phyloP scores from a whole-genome alignment of 1,140 invertebrate genomes.

The Pygmarrhopalites habei region DNA sequence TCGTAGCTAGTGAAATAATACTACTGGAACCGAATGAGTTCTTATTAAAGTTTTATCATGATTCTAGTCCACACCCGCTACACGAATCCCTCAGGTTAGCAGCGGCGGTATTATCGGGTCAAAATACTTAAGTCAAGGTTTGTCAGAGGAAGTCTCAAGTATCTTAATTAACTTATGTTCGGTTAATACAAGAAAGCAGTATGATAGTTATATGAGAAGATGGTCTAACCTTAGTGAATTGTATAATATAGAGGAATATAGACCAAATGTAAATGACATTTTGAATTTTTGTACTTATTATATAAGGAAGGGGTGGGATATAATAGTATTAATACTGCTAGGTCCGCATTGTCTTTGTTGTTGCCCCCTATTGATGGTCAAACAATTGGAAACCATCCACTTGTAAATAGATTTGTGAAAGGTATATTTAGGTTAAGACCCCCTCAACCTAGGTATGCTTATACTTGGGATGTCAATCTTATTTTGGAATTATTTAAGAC shows the following conservation, averaged over 20 bases:
- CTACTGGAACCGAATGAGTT: neutral
- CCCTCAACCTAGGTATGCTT: neutral
- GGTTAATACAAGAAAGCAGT: neutral
- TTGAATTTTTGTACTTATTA: neutral
- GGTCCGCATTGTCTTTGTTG: neutral
- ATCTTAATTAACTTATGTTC: neutral
- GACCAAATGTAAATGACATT: neutral
- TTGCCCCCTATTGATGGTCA: neutral
- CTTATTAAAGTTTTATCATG: neutral
- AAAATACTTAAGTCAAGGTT: neutral
- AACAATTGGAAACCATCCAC: slow-evolving; percentile 2
- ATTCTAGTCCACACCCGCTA: slow-evolving; percentile 7
- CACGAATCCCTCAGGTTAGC: neutral
- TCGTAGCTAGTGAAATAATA: neutral
- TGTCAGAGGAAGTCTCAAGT: neutral
- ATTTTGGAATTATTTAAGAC: neutral
- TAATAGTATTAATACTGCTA: too few relatives aligned
- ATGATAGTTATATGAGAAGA: neutral
- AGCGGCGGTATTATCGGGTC: neutral
- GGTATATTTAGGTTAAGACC: neutral
- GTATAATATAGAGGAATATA: too few relatives aligned
- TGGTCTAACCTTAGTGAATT: neutral
- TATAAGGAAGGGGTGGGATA: slow-evolving; percentile 1
- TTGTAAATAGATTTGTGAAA: neutral
- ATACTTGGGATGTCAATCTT: slow-evolving; percentile 3